Evolutionary conservation across 2,888 invertebrate genomes (phyloP), one percentile per base, ranked within the genome.

Genomic region (Leucoma salicis): DNA sequence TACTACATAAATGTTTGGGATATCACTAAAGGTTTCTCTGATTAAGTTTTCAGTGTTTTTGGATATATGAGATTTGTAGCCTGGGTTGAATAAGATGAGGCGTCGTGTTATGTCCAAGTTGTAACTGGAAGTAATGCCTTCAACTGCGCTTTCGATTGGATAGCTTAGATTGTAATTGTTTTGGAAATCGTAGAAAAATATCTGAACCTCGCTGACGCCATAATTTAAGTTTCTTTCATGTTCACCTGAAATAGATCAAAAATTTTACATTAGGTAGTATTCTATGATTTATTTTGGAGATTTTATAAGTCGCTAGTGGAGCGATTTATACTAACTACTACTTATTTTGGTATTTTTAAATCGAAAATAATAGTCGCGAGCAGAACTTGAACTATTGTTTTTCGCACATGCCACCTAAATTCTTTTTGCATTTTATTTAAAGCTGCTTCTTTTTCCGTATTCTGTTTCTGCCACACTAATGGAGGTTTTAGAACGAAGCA

Each of bases 141-240:
- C 68, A 0, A 66, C 70, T 0, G 84, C 86, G 0, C 51, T 55
- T 12, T 78, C 70, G 12, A 87, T 78, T 0, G 71, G 75, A 34
- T 66, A 81, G 1, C 69, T 71, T 5, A 79, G 47, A 52, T 85
- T 83, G 53, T 74, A 75, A 44, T 86, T 77, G 47, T 86, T 85
- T 32, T 80, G 66, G 65, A 89, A 88, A 52, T 89, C 89, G 56
- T 88, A 87, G 59, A 88, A 76, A 57, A 74, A 87, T 0, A 87
- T 66, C 45, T 75, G 67, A 0, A 77, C 60, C 35, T 76, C 75
- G 42, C 78, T 78, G 40, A 87, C 74, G 38, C 79, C 78, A 3
- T 72, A 57, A 42, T 78, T 58, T n/a, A 73, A 48, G 0, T 61
- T 63, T 50, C 75, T 80, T 55, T 76, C 74, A 53, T 85, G 86